Conservation (phyloP, 2,797 vertebrate species). For the Rhinoraja longicauda region DNA sequence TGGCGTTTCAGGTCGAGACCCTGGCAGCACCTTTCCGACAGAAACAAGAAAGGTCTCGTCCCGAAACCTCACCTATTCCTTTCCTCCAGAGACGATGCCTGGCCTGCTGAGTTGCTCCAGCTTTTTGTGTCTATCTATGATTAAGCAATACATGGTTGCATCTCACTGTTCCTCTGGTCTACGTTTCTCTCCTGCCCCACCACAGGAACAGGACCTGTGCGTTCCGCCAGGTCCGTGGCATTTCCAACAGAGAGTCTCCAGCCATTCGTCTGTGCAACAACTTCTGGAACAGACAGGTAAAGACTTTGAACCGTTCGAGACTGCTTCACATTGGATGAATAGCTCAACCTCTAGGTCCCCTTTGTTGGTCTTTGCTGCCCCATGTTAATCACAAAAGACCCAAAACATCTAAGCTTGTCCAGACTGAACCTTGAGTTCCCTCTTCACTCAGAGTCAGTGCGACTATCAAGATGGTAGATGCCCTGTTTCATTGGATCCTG, state of each 20-base stretch:
- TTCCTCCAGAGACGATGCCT: too few species aligned
- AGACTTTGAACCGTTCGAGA: background rate
- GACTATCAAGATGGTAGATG: too few species aligned
- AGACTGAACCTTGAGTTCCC: background rate
- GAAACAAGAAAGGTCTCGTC: too few species aligned
- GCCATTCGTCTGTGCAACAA: slow-evolving; percentile 83
- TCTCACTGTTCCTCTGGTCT: background rate
- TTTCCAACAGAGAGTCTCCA: slow-evolving; percentile 51
- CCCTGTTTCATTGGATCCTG: too few species aligned
- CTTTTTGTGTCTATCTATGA: too few species aligned
- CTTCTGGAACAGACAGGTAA: slow-evolving; percentile 88
- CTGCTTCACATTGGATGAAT: too few species aligned
- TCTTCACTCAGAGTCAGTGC: background rate
- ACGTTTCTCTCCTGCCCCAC: background rate
- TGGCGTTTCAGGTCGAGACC: too few species aligned
- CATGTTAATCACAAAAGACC: background rate
- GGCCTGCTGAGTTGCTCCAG: too few species aligned
- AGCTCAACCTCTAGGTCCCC: too few species aligned
- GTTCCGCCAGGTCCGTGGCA: slow-evolving; percentile 54
- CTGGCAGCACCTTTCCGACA: too few species aligned
- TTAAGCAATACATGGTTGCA: too few species aligned
- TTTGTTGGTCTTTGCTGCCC: background rate
- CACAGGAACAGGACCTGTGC: slow-evolving; percentile 67
- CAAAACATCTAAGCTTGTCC: background rate
- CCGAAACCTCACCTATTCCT: too few species aligned